Evolutionary conservation across 2,888 invertebrate species (phyloP), one percentile per base, ranked within the genome.

Genomic region (Onchidella celtica): DNA sequence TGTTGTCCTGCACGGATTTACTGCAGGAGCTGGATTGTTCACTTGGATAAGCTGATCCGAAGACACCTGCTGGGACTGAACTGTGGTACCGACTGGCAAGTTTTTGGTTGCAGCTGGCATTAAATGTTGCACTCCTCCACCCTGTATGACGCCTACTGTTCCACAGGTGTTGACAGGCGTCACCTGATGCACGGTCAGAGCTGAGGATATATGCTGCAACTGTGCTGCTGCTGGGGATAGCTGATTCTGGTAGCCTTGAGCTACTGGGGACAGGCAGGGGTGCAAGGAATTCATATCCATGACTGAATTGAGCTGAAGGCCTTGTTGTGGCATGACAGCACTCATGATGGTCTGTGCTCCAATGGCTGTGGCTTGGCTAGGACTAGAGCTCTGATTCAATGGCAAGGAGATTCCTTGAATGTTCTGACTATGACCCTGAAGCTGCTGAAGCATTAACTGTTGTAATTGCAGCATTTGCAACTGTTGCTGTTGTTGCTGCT

Each of bases 401-500:
- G 79, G 73, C 11, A 79, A 55, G 27, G 79, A 73, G 34, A 79
- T 65, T 17, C 79, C 79, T 24, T 79, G 79, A n/a, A 81, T 55
- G 27, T 68, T 81, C 38, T 81, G 81, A 34, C 40, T 6, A 24
- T 75, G 81, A 36, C 47, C 69, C 29, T 90, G 90, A 9, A 91
- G 85, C 69, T 90, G 90, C 79, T 90, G 91, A 29, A 89, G 86
- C 76, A 90, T 88, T 34, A 89, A 87, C 17, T 90, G 90, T 73
- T 88, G 88, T 21, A 88, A 83, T 86, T 90, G 89, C n/a, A 69
- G 69, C 55, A 73, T 73, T 34, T 79, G 83, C n/a, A 68, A 79
- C 27, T 70, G 36, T n/a, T 79, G 78, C 32, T 66, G 75, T 27
- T 70, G 77, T 34, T 80, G 80, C 36, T 77, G 75, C 59, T 79